Percentiles rank a stretch among this genome's conserved stretches.
phyloP scores from a whole-genome alignment of 1,140 invertebrate species.

The Caerostris darwini region DNA sequence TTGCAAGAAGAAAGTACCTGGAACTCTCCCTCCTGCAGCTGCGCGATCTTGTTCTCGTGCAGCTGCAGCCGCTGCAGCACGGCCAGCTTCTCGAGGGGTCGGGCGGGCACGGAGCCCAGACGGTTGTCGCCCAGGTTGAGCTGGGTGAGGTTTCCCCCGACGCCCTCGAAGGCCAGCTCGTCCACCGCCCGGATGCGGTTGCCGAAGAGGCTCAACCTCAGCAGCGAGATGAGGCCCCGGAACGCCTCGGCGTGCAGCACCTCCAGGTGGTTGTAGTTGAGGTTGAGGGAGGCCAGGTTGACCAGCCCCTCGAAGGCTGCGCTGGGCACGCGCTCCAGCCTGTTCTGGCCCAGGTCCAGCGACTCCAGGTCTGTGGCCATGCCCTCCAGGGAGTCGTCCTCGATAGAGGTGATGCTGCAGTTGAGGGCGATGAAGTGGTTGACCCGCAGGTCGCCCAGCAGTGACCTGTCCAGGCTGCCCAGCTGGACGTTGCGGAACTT shows the following conservation, averaged over 20 bases:
- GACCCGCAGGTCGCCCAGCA: slow-evolving; percentile 92
- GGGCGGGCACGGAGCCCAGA: slow-evolving; percentile 78
- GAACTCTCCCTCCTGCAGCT: neutral
- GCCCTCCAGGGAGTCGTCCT: slow-evolving; percentile 77
- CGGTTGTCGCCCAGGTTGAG: slow-evolving; percentile 80
- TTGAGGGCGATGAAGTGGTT: slow-evolving; percentile 93
- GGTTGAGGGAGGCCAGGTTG: slow-evolving; percentile 78
- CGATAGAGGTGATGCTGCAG: slow-evolving; percentile 81
- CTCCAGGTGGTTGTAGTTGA: slow-evolving; percentile 80
- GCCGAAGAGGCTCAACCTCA: slow-evolving; percentile 79
- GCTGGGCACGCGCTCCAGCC: slow-evolving; percentile 78
- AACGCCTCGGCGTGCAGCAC: slow-evolving; percentile 78
- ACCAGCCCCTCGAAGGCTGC: slow-evolving; percentile 74
- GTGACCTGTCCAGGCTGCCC: slow-evolving; percentile 90
- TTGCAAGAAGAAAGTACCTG: too few relatives aligned
- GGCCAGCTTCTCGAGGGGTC: slow-evolving; percentile 76
- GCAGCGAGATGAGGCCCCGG: slow-evolving; percentile 78
- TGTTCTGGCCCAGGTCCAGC: slow-evolving; percentile 80
- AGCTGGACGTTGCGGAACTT: slow-evolving; percentile 91
- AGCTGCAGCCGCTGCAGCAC: slow-evolving; percentile 78
- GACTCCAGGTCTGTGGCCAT: slow-evolving; percentile 80
- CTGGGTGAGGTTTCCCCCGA: slow-evolving; percentile 79
- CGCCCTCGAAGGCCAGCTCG: slow-evolving; percentile 78
- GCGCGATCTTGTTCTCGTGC: slow-evolving; percentile 62
- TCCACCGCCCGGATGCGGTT: slow-evolving; percentile 79